Percentiles rank a stretch among this genome's conserved stretches.
These are phyloP conservation scores for Bombus consobrinus DNA, from an alignment of 1,140 invertebrate species.

Conservation along the genomic window DNA sequence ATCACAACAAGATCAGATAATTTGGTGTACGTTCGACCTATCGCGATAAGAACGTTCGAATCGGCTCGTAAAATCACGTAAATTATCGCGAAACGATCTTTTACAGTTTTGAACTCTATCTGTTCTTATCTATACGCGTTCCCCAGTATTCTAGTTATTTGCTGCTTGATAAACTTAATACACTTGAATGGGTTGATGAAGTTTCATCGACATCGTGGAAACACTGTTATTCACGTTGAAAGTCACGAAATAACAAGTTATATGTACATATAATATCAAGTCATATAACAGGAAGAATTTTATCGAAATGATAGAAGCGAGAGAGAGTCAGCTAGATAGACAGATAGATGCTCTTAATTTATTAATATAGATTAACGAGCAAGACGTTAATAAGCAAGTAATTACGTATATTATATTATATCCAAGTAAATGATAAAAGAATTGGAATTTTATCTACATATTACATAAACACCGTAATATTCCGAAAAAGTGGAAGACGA, in stretches of 20 bases:
- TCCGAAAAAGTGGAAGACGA: neutral
- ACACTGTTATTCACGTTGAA: conserved; percentile 12
- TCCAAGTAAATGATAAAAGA: neutral
- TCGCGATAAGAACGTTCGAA: neutral
- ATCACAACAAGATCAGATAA: neutral
- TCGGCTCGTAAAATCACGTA: too few relatives aligned
- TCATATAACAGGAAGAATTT: neutral
- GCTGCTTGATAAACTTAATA: conserved; percentile 53
- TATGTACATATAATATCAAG: too few relatives aligned
- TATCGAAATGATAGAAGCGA: conserved; percentile 9
- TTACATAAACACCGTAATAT: neutral
- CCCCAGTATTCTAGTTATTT: neutral
- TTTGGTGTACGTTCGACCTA: neutral
- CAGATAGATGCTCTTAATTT: conserved; percentile 27
- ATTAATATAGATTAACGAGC: neutral
- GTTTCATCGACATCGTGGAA: conserved; percentile 59
- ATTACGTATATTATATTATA: too few relatives aligned
- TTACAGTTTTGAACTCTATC: neutral
- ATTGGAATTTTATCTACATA: neutral
- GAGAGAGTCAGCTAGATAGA: too few relatives aligned
- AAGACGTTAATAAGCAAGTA: too few relatives aligned
- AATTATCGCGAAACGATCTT: too few relatives aligned
- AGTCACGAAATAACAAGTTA: neutral
- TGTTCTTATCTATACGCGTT: conserved; percentile 16
- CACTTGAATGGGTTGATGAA: conserved; percentile 52